Conservation (phyloP, 1,140 invertebrate genomes). For the Bombus pyrosoma region DNA sequence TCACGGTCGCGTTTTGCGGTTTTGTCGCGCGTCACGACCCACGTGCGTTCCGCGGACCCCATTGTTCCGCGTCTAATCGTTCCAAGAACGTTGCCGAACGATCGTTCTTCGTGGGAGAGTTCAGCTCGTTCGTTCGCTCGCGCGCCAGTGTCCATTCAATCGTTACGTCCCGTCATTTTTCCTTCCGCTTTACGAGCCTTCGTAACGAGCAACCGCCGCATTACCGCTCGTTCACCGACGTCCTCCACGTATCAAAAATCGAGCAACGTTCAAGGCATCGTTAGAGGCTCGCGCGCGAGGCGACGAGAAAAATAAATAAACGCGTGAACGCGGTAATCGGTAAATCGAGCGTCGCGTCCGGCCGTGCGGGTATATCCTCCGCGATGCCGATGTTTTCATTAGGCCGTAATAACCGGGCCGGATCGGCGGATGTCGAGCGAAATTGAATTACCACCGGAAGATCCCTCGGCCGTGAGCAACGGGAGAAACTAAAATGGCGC, state of each 20-base stretch:
- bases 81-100: conserved; percentile 63
- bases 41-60: conserved; percentile 66
- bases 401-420: conserved; percentile 58
- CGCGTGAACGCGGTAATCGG: conserved; percentile 12
- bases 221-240: too few species aligned
- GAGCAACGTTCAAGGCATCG: background rate
- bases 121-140: background rate
- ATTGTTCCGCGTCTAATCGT: conserved; percentile 68
- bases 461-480: background rate
- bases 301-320: background rate
- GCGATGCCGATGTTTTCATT: conserved; percentile 61
- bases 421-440: conserved; percentile 44
- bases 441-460: conserved; percentile 60
- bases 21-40: conserved; percentile 69
- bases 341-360: conserved; percentile 16
- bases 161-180: conserved; percentile 6
- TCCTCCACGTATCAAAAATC: too few species aligned
- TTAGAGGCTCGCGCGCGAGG: background rate
- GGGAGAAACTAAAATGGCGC: conserved; percentile 24
- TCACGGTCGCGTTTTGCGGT: conserved; percentile 70
- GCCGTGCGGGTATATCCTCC: background rate
- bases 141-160: conserved; percentile 20
- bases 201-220: background rate
- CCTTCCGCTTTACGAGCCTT: background rate
- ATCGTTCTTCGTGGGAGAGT: conserved; percentile 62